Base-by-base conservation (phyloP, 2,888 invertebrate species). In the Macrophya annulata region DNA sequence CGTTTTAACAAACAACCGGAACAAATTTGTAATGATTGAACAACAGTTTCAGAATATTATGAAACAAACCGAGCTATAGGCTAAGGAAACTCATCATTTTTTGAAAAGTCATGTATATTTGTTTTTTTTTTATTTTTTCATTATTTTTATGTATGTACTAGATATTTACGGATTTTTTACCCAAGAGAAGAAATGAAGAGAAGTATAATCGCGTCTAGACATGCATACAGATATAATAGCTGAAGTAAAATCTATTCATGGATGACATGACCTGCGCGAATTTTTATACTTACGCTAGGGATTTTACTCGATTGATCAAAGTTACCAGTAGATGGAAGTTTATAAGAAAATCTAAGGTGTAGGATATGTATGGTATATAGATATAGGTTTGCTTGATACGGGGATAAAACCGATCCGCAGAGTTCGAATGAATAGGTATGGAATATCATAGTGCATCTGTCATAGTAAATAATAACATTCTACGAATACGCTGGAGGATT, bases 401-500 rank as follows among this genome's bases (percentile, higher is more conserved):
- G 2, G 17, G 17, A 17, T 37, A 37, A 31, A 37, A 68, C 12
- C 6, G 68, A 37, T 5, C 17, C 68, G 15, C 21, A 17, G 37
- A 31, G 68, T 68, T 68, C 31, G 31, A 6, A 8, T 68, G 37
- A 68, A 68, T 68, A 68, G 31, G 17, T 15, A 15, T 5, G 37
- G 37, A 68, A 37, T 68, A 68, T 68, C 68, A 37, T 37, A 10
- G 37, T 37, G 37, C 68, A 25, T 17, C 37, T 68, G 68, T 68
- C 68, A 37, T 68, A 25, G 68, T 68, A 17, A 68, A 37, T 68
- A 68, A 68, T 37, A 37, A 68, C 37, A 68, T 68, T 37, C 68
- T 37, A 15, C 15, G 68, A 17, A 68, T 17, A 74, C 74, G 74
- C 17, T 37, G 31, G 74, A 45, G 45, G 37, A 40, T 71, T 55